phyloP scores from a whole-genome alignment of 2,888 invertebrate genomes.

The Pseudococcus longispinus region DNA sequence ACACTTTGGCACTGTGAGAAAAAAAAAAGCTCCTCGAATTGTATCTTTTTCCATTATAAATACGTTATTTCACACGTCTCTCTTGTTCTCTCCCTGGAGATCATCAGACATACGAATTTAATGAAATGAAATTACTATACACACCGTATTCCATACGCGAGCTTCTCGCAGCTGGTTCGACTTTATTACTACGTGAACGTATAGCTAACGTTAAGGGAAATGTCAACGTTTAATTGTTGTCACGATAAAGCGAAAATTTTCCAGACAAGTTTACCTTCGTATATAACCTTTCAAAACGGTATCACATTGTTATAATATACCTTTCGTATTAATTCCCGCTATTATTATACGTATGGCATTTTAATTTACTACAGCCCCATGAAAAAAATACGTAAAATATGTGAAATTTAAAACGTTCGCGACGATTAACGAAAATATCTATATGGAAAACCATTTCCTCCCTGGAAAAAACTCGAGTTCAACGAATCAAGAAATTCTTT shows the following conservation, averaged over 20 bases:
- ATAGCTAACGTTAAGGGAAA: not conserved
- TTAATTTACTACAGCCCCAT: not conserved
- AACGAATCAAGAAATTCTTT: constrained; percentile 22
- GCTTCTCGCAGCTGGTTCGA: not conserved
- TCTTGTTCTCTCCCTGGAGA: not conserved
- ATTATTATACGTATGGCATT: not conserved
- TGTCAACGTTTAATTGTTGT: constrained; percentile 20
- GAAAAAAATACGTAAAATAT: not conserved
- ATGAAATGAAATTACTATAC: constrained; percentile 8
- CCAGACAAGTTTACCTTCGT: not conserved
- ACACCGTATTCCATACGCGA: not conserved
- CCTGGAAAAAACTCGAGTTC: not conserved
- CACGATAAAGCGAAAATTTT: constrained; percentile 1
- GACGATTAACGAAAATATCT: not conserved
- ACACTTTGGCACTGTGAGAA: not conserved
- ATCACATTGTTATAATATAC: not conserved
- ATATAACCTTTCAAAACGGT: not conserved
- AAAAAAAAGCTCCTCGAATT: not conserved
- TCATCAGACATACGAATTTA: not conserved
- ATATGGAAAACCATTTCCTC: not conserved
- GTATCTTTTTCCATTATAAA: constrained; percentile 28
- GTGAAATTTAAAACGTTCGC: not conserved
- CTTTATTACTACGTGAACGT: not conserved
- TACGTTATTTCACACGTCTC: not conserved
- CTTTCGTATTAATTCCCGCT: not conserved